A percentile compares a stretch with the other conserved stretches of the same genome.
Evolutionary conservation across 35 echinoderm and acorn worm genomes (phyloP).

Genomic region (Chiridota heheva): DNA sequence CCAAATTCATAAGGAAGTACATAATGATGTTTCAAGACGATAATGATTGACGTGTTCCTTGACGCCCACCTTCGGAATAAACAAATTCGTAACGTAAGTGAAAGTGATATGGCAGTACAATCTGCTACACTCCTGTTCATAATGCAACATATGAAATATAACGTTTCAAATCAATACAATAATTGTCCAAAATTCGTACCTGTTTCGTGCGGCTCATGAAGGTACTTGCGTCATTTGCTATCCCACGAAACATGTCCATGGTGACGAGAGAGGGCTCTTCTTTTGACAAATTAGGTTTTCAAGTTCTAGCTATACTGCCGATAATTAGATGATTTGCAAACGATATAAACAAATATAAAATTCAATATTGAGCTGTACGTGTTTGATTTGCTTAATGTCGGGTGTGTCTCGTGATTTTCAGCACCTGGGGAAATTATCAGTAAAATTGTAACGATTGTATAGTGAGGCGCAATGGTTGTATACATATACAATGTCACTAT

Average conservation of each 20-base stretch:
- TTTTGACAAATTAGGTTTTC: not conserved
- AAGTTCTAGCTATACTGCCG: not conserved
- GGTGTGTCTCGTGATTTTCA: not conserved
- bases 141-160: not conserved
- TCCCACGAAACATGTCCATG: constrained; percentile 64
- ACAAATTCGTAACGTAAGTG: not conserved
- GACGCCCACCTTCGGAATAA: not conserved
- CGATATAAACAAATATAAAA: not conserved
- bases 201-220: constrained; percentile 66
- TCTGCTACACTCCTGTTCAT: not conserved
- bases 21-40: not conserved
- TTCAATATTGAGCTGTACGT: not conserved
- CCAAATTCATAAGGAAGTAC: no score
- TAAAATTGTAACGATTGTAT: no score
- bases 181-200: constrained; percentile 17
- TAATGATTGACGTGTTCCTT: not conserved
- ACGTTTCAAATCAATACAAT: not conserved
- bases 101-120: not conserved
- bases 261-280: not conserved
- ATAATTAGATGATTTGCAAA: not conserved
- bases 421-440: not conserved
- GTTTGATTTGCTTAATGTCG: not conserved
- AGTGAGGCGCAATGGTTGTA: no score
- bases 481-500: no score
- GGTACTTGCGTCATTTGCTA: constrained; percentile 64